Evolutionary conservation across 2,113 vertebrate genomes (phyloP), one percentile per base, ranked within the genome.

Genomic region (Mus pahari): DNA sequence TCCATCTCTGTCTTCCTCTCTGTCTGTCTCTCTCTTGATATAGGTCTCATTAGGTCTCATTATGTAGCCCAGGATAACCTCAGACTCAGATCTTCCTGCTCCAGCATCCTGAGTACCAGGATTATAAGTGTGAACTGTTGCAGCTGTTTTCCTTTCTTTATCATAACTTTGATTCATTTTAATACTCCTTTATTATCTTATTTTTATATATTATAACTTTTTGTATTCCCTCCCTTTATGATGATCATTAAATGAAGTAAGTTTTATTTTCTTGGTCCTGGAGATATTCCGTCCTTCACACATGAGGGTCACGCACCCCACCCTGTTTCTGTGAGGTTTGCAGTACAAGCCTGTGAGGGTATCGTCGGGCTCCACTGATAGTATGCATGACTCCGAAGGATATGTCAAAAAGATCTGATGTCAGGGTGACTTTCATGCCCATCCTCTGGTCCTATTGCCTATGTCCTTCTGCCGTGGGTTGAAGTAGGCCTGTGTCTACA

Each of bases 251-350:
- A 89, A 77, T 78, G 71, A 42, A 94, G 64, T 70, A n/a, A 68
- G 39, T 77, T 93, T 93, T 64, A 58, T 92, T 86, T 82, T 89
- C n/a, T 73, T 95, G 39, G 2, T 78, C 71, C 84, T 55, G 71
- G 84, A 86, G 74, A 13, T 74, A 4, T 66, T 58, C n/a, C 36
- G 13, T 58, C 12, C 3, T 86, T 42, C 73, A 1, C 26, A 22
- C 2, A 73, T 22, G 26, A 39, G 12, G 71, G 75, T 58, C 53
- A 45, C 45, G 10, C 26, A 48, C 55, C 28, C 33, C 89, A 79
- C 11, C 39, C 70, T 92, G n/a, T 88, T 95, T 68, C n/a, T 26
- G 17, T 12, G 33, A 84, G 79, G 86, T n/a, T 58, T 83, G n/a
- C 17, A 50, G 81, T 28, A 9, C 50, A 53, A 62, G 48, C 71